Evolutionary conservation across 1,140 invertebrate species (phyloP).

Genomic region (Chrysomallon squamiferum): DNA sequence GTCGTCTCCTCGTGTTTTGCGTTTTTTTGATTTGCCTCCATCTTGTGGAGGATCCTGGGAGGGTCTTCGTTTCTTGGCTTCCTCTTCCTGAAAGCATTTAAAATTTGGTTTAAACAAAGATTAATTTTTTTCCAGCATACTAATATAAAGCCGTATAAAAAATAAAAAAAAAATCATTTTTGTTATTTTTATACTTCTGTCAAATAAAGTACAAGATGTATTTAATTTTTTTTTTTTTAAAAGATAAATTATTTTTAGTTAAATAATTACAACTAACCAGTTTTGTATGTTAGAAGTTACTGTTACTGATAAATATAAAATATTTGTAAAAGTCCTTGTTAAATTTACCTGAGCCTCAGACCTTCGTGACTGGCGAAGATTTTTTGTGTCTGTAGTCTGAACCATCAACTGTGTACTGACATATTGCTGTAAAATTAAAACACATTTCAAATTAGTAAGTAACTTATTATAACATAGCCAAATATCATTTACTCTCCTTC

Average conservation of each 20-base stretch:
- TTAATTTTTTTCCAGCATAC: background rate
- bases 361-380: conserved; percentile 48
- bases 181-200: too few relatives aligned
- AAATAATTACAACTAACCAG: too few relatives aligned
- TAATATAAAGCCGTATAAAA: background rate
- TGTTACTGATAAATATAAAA: too few relatives aligned
- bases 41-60: conserved; percentile 40
- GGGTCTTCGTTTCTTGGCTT: conserved; percentile 40
- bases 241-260: too few relatives aligned
- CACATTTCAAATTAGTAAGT: too few relatives aligned
- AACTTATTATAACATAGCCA: too few relatives aligned
- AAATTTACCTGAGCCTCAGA: conserved; percentile 57
- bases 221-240: too few relatives aligned
- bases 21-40: conserved; percentile 53
- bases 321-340: too few relatives aligned
- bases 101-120: conserved; percentile 2
- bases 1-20: conserved; percentile 48
- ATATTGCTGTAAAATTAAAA: conserved; percentile 62
- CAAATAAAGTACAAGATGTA: too few relatives aligned
- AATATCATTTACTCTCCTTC: too few relatives aligned
- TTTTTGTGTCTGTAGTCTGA: conserved; percentile 58
- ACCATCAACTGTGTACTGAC: conserved; percentile 62
- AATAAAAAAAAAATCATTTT: background rate
- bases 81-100: conserved; percentile 48
- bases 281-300: too few relatives aligned